Percentiles rank a stretch among this genome's conserved stretches.
Conservation (phyloP, 2,888 invertebrate genomes). For the Drosophila anceps region DNA sequence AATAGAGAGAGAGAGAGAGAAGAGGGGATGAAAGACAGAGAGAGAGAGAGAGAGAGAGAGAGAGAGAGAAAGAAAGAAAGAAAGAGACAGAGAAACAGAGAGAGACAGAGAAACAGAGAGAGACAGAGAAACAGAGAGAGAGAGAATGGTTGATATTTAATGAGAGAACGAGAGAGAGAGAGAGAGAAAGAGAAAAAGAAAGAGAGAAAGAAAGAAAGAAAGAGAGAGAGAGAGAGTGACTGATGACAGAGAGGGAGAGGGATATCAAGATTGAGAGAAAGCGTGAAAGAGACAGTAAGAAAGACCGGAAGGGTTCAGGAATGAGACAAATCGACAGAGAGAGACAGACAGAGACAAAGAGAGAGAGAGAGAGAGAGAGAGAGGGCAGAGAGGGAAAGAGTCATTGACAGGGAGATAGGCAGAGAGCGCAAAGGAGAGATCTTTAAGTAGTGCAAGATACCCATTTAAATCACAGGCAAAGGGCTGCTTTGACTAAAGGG, state of each 20-base stretch:
- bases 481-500: too few species aligned
- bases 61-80: background rate
- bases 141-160: too few species aligned
- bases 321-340: too few species aligned
- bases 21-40: too few species aligned
- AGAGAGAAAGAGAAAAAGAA: background rate
- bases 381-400: too few species aligned
- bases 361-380: background rate
- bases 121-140: background rate
- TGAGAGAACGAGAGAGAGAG: background rate
- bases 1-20: too few species aligned
- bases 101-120: background rate
- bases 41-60: background rate
- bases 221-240: background rate
- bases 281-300: background rate
- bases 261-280: too few species aligned
- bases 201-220: background rate
- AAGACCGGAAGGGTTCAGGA: too few species aligned
- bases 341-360: background rate
- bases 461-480: too few species aligned
- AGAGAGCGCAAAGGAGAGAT: background rate
- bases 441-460: background rate
- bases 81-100: background rate
- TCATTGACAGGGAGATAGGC: background rate
- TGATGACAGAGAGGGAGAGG: too few species aligned